phyloP scores from a whole-genome alignment of 2,797 vertebrate genomes.

The Spondyliosoma cantharus region DNA sequence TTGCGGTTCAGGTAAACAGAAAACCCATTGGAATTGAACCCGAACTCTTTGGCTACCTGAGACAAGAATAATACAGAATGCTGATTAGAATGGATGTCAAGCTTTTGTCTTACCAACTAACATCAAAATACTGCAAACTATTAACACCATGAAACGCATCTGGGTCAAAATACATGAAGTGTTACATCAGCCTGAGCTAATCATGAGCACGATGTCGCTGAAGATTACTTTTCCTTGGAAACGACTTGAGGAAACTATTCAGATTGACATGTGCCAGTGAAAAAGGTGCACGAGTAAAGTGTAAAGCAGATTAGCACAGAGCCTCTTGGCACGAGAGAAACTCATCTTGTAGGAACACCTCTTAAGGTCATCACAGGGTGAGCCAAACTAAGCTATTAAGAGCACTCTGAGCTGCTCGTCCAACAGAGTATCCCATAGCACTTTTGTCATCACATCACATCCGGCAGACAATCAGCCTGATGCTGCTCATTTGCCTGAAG shows the following conservation, averaged over 20 bases:
- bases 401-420: slow-evolving; percentile 4
- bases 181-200: not conserved
- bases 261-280: not conserved
- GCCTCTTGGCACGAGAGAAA: slow-evolving; percentile 26
- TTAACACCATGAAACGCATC: not conserved
- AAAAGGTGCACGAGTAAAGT: slow-evolving; percentile 8
- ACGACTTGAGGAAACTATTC: not conserved
- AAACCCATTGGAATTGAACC: slow-evolving; percentile 95
- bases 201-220: no score
- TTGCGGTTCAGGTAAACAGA: slow-evolving; percentile 96
- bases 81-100: not conserved
- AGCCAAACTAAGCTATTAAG: slow-evolving; percentile 30
- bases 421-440: slow-evolving; percentile 1
- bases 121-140: not conserved
- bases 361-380: slow-evolving; percentile 9
- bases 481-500: not conserved
- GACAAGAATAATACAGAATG: slow-evolving; percentile 4
- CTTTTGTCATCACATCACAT: slow-evolving; percentile 17
- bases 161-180: not conserved
- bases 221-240: not conserved
- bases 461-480: not conserved
- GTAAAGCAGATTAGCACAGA: slow-evolving; percentile 45
- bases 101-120: not conserved
- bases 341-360: slow-evolving; percentile 19
- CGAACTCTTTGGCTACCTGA: slow-evolving; percentile 97